Evolutionary conservation across 1,140 invertebrate genomes (phyloP), one percentile per base, ranked within the genome.

Genomic region (Panulirus ornatus): DNA sequence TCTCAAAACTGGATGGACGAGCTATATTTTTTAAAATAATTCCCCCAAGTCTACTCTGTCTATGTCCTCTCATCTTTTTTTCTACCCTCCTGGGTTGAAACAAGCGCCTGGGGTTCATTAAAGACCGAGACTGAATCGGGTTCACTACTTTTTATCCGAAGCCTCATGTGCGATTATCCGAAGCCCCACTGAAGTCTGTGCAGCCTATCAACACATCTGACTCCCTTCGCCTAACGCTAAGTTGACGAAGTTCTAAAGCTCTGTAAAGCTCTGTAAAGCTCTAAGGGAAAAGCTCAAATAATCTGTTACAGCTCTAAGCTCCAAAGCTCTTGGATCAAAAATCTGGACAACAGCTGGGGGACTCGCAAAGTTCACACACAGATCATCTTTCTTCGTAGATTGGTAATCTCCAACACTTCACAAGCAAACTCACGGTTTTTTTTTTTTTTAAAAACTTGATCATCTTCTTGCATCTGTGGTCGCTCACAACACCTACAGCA

Each of bases 291-390:
- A 66, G 30, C 70, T 75, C 47, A 44, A 19, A 66, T n/a, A 66
- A n/a, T 66, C 83, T 85, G 66, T 85, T 40, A 76, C 27, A 54
- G 78, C 78, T 81, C 78, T 81, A 73, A 85, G 83, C 83, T 85
- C 66, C 75, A 85, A 85, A 75, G 70, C 83, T 85, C 83, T 85
- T 85, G 70, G 58, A 44, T 71, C 66, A 84, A 44, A 38, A 2
- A 16, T 44, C 40, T 47, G 42, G 5, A 47, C 38, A 27, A 44
- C 44, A 44, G 44, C 40, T 75, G 44, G 38, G 22, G 76, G 40
- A 47, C 40, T 47, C 42, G 42, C 27, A 42, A 19, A 75, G 5
- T 40, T 79, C 40, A 79, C 76, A 75, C 40, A 5, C 5, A 71
- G 11, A 75, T 38, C 36, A 38, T 30, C 22, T 22, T 54, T 75